Conservation (phyloP, 2,797 vertebrate genomes). For the Picus viridis region DNA sequence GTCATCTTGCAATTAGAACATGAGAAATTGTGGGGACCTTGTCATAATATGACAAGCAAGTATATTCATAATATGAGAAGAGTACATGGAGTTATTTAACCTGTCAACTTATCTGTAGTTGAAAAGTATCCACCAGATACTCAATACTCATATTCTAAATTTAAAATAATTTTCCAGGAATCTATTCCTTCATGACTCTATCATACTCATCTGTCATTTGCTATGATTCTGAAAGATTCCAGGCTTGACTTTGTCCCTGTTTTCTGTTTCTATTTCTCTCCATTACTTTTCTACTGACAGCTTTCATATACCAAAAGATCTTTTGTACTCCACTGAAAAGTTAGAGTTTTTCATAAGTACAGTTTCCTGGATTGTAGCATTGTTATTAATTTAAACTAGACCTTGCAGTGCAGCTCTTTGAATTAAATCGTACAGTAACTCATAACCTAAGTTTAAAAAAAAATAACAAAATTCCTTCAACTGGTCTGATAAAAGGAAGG, state of each 20-base stretch:
- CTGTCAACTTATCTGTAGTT: not conserved
- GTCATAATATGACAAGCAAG: not conserved
- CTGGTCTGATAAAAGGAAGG: not conserved
- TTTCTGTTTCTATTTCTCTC: slow-evolving; percentile 53
- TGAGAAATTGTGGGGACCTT: not conserved
- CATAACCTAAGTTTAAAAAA: not conserved
- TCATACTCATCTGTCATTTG: slow-evolving; percentile 29
- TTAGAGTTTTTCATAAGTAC: slow-evolving; percentile 38
- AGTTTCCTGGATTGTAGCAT: slow-evolving; percentile 43
- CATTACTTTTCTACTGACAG: slow-evolving; percentile 26
- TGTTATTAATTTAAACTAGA: slow-evolving; percentile 25
- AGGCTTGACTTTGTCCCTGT: slow-evolving; percentile 51
- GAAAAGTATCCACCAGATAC: slow-evolving; percentile 20
- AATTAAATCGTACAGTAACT: not conserved
- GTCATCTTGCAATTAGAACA: not conserved
- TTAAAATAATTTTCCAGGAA: slow-evolving; percentile 11
- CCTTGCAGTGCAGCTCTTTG: not conserved
- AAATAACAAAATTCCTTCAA: not conserved
- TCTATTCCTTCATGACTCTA: slow-evolving; percentile 16
- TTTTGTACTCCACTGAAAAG: slow-evolving; percentile 36
- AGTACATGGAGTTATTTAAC: slow-evolving; percentile 7
- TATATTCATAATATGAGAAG: not conserved
- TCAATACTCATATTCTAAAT: not conserved
- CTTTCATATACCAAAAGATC: not conserved
- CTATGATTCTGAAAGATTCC: slow-evolving; percentile 61